Evolutionary conservation across 2,888 invertebrate species (phyloP).

Genomic region (Lepidonotus clava): DNA sequence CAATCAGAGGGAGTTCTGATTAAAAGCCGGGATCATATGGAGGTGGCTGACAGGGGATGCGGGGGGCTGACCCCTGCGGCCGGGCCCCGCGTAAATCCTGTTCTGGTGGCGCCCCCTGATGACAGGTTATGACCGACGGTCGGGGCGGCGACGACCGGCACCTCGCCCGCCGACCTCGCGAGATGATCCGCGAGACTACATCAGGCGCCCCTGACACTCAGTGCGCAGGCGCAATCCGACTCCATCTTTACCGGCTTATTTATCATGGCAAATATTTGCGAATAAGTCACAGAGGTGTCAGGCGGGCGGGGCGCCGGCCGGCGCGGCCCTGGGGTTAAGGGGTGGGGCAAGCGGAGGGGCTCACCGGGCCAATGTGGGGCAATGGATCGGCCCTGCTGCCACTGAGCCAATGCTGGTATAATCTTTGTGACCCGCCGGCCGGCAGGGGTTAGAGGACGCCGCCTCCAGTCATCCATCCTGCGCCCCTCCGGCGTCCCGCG

Average conservation of each 20-base stretch:
- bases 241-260: constrained; percentile 45
- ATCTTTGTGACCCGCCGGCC: constrained; percentile 42
- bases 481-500: neutral
- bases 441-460: constrained; percentile 31
- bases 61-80: constrained; percentile 43
- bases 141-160: neutral
- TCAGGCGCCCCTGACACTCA: constrained; percentile 30
- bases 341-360: neutral
- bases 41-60: constrained; percentile 18
- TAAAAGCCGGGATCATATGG: constrained; percentile 49
- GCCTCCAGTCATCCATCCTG: constrained; percentile 48
- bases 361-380: neutral
- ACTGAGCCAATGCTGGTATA: constrained; percentile 19
- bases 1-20: constrained; percentile 35
- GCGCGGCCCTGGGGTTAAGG: neutral
- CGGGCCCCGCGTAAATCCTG: constrained; percentile 25
- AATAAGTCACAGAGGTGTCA: constrained; percentile 35
- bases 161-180: neutral
- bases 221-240: neutral
- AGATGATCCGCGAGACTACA: constrained; percentile 25
- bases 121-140: constrained; percentile 51
- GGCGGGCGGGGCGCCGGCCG: neutral
- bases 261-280: constrained; percentile 46
- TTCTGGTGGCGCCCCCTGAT: neutral
- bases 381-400: neutral